phyloP scores from a whole-genome alignment of 2,888 invertebrate species.

The Platynereis dumerilii region DNA sequence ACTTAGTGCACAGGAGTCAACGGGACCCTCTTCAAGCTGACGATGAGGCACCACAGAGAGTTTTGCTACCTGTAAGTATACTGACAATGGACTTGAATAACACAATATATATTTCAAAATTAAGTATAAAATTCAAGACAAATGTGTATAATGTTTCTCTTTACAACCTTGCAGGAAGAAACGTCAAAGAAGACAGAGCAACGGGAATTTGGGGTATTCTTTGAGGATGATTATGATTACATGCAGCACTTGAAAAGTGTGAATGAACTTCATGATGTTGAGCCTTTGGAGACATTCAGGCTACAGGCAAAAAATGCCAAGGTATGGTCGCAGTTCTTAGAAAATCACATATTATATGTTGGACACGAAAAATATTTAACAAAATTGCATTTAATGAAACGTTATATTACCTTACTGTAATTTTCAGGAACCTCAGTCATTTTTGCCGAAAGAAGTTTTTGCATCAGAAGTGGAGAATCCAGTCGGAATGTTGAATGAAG shows the following conservation, averaged over 20 bases:
- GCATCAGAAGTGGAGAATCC: constrained; percentile 84
- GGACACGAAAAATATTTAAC: too few species aligned
- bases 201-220: constrained; percentile 87
- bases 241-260: constrained; percentile 78
- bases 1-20: constrained; percentile 91
- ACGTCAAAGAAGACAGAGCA: constrained; percentile 64
- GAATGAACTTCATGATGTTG: constrained; percentile 42
- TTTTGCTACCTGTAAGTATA: constrained; percentile 67
- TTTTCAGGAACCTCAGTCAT: constrained; percentile 55
- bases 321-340: too few species aligned
- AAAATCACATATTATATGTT: too few species aligned
- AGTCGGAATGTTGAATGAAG: constrained; percentile 83
- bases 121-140: too few species aligned
- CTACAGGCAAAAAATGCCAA: background rate
- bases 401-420: too few species aligned
- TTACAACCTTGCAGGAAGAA: constrained; percentile 5
- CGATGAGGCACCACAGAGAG: constrained; percentile 86
- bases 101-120: too few species aligned
- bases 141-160: too few species aligned
- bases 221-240: constrained; percentile 95
- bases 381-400: too few species aligned
- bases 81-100: too few species aligned
- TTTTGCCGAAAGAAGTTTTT: constrained; percentile 86
- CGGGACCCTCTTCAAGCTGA: constrained; percentile 89
- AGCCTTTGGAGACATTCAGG: constrained; percentile 21